Base-by-base conservation (phyloP, 2,888 invertebrate genomes). In the Chironomus riparius region DNA sequence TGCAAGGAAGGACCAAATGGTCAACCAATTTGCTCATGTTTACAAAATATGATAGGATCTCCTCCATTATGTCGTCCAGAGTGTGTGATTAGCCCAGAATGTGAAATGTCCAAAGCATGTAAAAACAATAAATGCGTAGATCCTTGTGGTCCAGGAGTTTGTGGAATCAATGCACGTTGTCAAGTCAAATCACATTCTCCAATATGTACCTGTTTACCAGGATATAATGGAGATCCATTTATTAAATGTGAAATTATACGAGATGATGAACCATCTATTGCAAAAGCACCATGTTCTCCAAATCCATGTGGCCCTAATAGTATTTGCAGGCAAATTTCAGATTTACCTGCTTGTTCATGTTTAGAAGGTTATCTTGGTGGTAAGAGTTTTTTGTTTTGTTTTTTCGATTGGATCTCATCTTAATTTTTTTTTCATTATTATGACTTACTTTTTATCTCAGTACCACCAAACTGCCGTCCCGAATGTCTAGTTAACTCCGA, bases 401-500 rank as follows among this genome's bases (percentile, higher is more conserved):
- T 15, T 93, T 3, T 1, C 1, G 28, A 28, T 28, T 5, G 28
- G 1, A 4, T 1, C 5, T 4, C 4, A 28, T 28, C 28, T 5
- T 4, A 3, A 93, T 70, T 94, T 3, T 24, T 24, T 24, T 24
- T 3, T n/a, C n/a, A 24, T 28, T 28, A 4, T 28, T 6, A 28
- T 28, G 5, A 28, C 2, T 24, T 28, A 28, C 3, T 28, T 3
- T 28, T 28, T 28, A 28, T 5, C 28, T 6, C 5, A 48, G 87
- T 88, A 72, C 92, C 94, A 78, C 93, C 93, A 28, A 91, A 91
- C 79, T 94, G 94, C 80, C 87, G 93, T 79, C 93, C 93, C 18
- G 93, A 93, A 83, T 93, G 93, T 83, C 87, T 92, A 6, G 91
- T 92, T 74, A 93, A 93, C 82, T 90, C 92, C n/a, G 92, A 93